Evolutionary conservation across 2,113 vertebrate species (phyloP).

Genomic region (Neolamprologus brichardi): DNA sequence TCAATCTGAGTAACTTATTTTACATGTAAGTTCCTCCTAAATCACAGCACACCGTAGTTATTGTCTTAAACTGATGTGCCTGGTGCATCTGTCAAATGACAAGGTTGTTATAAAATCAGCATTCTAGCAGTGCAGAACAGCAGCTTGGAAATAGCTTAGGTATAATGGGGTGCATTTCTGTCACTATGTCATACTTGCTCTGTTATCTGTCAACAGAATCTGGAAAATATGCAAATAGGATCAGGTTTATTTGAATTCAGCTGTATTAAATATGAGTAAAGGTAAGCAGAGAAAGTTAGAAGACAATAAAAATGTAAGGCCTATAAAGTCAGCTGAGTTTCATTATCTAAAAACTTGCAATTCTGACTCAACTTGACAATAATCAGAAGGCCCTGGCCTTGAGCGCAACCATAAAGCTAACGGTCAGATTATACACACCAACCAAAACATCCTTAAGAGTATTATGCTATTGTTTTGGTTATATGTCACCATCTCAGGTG

Average conservation of each 20-base stretch:
- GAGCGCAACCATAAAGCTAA: background rate
- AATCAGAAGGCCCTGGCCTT: background rate
- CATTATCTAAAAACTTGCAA: background rate
- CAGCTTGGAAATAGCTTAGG: background rate
- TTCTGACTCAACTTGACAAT: background rate
- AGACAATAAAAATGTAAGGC: fast-evolving
- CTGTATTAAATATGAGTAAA: background rate
- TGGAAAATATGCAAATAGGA: background rate
- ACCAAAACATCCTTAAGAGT: background rate
- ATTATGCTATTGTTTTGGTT: background rate
- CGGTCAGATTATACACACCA: background rate
- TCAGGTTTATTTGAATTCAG: background rate
- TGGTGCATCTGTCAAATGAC: background rate
- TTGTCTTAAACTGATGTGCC: background rate
- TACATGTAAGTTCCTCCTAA: background rate
- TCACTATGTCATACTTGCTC: background rate
- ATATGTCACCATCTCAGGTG: background rate
- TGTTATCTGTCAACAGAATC: background rate
- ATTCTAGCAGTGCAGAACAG: background rate
- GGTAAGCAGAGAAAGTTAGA: background rate
- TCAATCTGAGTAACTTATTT: background rate
- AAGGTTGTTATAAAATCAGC: background rate
- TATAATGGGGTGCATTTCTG: background rate
- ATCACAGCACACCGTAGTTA: background rate
- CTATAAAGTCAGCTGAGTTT: background rate